Evolutionary conservation across 1,140 invertebrate species (phyloP), one percentile per base, ranked within the genome.

Genomic region (Maniola jurtina): DNA sequence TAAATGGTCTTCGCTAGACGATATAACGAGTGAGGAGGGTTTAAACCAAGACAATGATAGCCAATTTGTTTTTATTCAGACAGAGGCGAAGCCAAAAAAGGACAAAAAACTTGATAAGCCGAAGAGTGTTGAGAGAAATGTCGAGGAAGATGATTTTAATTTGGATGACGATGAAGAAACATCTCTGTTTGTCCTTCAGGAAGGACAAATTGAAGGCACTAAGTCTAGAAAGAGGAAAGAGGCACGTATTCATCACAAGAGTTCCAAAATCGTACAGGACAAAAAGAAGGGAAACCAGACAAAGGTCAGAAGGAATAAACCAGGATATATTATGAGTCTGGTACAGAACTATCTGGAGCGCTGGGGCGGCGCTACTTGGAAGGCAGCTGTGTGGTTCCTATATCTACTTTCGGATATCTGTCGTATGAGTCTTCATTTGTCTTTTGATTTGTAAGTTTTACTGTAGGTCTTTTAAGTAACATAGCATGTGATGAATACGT

Each of bases 351-450:
- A 94, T 73, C 79, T 93, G 2, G 92, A 92, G 71, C 92, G 92
- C 54, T 96, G 95, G 95, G 94, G 93, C 79, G 93, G 93, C 74
- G 92, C 94, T 15, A 92, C 92, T 25, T 89, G 94, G 61, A 94
- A 94, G 69, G 91, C 95, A 64, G 79, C 95, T 62, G 91, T 94
- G 58, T 97, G 96, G 96, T 92, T 97, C 50, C 87, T 95, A 52
- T 94, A 95, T 89, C 85, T 97, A 59, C 92, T 97, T 7, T 95
- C 93, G 63, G 95, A 96, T 83, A 95, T 96, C 66, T 93, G 94
- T 60, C 93, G 93, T 55, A 94, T 96, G 91, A 96, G 95, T 76
- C 91, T 93, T 47, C 95, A 95, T 87, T 92, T 96, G 65, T 92
- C 94, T 33, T 93, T 94, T 81, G 95, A 96, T 77, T 90, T 95